Evolutionary conservation across 2,113 vertebrate genomes (phyloP).

Genomic region (Isurus oxyrinchus): DNA sequence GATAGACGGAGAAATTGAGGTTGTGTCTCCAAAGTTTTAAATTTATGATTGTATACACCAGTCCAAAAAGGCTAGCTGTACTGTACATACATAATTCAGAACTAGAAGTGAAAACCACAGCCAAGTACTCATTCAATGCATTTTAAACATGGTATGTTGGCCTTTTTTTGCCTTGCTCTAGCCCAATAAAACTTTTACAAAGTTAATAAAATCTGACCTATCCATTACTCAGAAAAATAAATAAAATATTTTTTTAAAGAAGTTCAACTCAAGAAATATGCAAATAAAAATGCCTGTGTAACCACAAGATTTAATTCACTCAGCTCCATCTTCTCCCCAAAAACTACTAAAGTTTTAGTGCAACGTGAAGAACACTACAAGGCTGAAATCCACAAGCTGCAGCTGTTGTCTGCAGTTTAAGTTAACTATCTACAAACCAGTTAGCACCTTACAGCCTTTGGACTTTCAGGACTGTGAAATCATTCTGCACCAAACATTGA

Average conservation of each 20-base stretch:
- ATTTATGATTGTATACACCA: neutral
- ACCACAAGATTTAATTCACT: slow-evolving; percentile 14
- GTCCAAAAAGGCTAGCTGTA: slow-evolving; percentile 12
- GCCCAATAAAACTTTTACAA: slow-evolving; percentile 5
- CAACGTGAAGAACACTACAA: neutral
- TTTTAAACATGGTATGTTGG: slow-evolving; percentile 23
- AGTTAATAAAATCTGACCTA: slow-evolving; percentile 33
- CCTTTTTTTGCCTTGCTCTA: slow-evolving; percentile 4
- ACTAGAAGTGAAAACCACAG: neutral
- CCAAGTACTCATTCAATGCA: neutral
- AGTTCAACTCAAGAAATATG: slow-evolving; percentile 20
- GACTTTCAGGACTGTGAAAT: neutral
- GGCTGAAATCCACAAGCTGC: neutral
- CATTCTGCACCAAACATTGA: neutral
- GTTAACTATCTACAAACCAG: neutral
- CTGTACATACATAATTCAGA: neutral
- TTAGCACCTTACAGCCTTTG: neutral
- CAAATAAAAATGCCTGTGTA: slow-evolving; percentile 28
- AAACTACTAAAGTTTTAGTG: slow-evolving; percentile 18
- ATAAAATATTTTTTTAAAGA: neutral
- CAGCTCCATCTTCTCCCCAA: neutral
- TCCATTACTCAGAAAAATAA: slow-evolving; percentile 2
- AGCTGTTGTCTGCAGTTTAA: neutral
- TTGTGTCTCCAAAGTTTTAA: slow-evolving; percentile 6
- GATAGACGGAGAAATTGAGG: neutral